Conservation (phyloP, 2,888 invertebrate genomes). For the Dryococelus australis region DNA sequence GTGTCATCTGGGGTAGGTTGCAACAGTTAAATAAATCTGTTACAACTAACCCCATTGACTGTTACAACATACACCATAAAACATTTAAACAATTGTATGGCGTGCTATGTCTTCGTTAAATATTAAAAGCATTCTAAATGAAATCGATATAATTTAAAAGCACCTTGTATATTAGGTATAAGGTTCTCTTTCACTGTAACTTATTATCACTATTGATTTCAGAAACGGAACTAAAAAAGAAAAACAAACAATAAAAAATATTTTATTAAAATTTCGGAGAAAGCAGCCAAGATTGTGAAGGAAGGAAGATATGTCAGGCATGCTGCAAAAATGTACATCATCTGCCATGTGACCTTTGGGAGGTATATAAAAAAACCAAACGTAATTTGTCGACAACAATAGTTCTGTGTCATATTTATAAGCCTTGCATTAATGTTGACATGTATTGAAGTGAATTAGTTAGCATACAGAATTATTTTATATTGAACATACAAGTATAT, state of each 20-base stretch:
- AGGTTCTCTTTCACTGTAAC: neutral
- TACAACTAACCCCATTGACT: neutral
- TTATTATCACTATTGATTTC: neutral
- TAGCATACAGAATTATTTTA: neutral
- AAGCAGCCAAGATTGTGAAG: neutral
- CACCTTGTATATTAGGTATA: neutral
- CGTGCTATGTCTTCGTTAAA: neutral
- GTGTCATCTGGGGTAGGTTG: constrained; percentile 12
- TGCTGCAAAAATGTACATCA: neutral
- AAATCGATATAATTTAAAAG: neutral
- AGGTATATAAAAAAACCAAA: constrained; percentile 17
- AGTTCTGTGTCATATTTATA: neutral
- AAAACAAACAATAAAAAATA: neutral
- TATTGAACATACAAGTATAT: neutral
- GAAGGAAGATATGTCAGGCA: constrained; percentile 4
- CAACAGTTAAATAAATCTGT: neutral
- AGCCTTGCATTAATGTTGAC: neutral
- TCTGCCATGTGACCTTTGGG: neutral
- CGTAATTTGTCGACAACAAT: constrained; percentile 5
- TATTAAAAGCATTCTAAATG: neutral
- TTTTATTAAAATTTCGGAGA: neutral
- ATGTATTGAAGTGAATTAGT: too few species aligned
- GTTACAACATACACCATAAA: constrained; percentile 6
- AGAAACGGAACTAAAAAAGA: constrained; percentile 19
- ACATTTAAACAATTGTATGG: neutral